Percentiles rank a stretch among this genome's conserved stretches.
phyloP scores from a whole-genome alignment of 2,888 invertebrate genomes.

The Cistogaster globosa region DNA sequence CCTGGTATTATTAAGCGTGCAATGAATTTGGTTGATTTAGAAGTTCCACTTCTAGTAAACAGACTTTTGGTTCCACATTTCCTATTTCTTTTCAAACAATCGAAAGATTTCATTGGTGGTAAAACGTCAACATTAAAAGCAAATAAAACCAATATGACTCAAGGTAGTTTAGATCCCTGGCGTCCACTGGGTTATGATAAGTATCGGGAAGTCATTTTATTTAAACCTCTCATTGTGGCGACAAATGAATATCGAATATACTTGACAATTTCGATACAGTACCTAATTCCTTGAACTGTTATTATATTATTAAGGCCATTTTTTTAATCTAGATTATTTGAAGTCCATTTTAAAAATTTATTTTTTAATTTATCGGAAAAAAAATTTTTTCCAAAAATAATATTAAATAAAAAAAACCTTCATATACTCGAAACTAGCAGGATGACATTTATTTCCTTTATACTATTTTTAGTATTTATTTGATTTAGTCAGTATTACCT shows the following conservation, averaged over 20 bases:
- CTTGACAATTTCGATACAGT: no score
- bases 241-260: constrained; percentile 60
- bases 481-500: no score
- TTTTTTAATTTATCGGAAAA: no score
- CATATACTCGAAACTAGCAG: no score
- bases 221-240: constrained; percentile 79
- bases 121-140: constrained; percentile 80
- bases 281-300: no score
- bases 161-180: constrained; percentile 85
- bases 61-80: constrained; percentile 84
- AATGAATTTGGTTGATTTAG: constrained; percentile 92
- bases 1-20: constrained; percentile 93
- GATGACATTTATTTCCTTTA: no score
- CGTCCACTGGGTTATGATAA: constrained; percentile 83
- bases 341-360: no score
- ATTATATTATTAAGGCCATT: no score
- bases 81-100: constrained; percentile 77
- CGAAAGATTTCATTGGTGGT: constrained; percentile 82
- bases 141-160: constrained; percentile 84
- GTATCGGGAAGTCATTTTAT: constrained; percentile 76
- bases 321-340: no score
- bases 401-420: no score
- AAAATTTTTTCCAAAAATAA: no score
- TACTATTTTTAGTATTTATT: no score
- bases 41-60: constrained; percentile 85